Base-by-base conservation (phyloP, 2,113 vertebrate genomes). In the Tinamus guttatus region DNA sequence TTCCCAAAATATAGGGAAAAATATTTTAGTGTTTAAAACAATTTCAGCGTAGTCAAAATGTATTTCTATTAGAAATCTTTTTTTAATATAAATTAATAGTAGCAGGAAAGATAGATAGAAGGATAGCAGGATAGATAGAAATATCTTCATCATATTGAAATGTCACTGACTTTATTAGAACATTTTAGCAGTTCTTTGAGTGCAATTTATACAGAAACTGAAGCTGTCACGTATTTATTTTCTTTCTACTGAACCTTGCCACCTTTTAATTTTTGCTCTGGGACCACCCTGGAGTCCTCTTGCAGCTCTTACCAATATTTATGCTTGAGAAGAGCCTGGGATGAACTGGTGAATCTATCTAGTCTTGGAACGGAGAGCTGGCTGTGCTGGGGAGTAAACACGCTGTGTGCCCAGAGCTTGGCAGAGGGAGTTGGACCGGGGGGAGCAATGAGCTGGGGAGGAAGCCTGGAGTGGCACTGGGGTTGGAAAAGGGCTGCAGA, bases 261-360 rank as follows among this genome's bases (percentile, higher is more conserved):
- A 75, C 49, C 41, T 88, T 84, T 88, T n/a, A n/a, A n/a, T n/a
- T 70, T 28, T 87, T 91, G 32, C 38, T 75, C 38, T 28, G 47
- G 27, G 64, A 11, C 28, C 84, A 70, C 30, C 47, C 45, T 75
- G 71, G 81, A 34, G 6, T 81, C 81, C 10, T 67, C 13, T 60
- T 75, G n/a, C 30, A 49, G 14, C 32, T 79, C 20, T 87, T 30
- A 11, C 43, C 45, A 64, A 54, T 90, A 64, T 90, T 93, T 87
- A 16, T 27, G n/a, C 25, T 27, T 38, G 36, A 83, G 18, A 49
- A 45, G 64, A 34, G 4, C 7, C 5, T 62, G 71, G 58, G 79
- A 64, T 40, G 67, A 58, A 89, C 16, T 16, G 38, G 51, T 69
- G 38, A n/a, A 40, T 85, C 47, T 45, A 21, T 83, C 43, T 49